Conservation (phyloP, 2,797 vertebrate genomes). For the Malacoraja senta region DNA sequence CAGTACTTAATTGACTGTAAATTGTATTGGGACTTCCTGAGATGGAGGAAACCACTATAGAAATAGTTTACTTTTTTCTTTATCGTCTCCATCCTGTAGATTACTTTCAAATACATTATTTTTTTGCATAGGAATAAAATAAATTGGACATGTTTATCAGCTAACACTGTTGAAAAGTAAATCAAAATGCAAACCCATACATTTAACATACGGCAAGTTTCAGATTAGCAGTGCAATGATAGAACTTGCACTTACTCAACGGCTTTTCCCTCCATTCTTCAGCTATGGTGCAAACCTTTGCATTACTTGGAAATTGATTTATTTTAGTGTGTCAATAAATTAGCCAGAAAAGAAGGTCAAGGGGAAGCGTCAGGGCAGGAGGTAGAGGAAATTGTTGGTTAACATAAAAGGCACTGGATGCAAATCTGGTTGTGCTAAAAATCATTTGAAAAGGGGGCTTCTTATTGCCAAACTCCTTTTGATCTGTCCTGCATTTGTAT, state of each 20-base stretch:
- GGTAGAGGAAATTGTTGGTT: not conserved
- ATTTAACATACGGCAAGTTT: not conserved
- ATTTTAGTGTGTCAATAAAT: not conserved
- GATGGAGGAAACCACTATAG: too few relatives aligned
- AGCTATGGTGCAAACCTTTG: not conserved
- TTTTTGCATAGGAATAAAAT: not conserved
- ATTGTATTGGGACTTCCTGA: too few relatives aligned
- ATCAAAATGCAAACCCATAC: not conserved
- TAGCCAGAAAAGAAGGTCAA: not conserved
- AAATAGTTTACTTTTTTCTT: not conserved
- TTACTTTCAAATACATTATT: not conserved
- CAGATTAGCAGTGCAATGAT: not conserved
- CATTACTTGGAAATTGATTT: not conserved
- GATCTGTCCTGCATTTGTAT: not conserved
- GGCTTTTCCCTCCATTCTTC: not conserved
- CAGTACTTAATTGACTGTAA: too few relatives aligned
- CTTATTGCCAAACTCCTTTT: not conserved
- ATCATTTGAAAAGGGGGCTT: not conserved
- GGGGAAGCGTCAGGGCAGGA: not conserved
- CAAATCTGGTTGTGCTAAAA: not conserved
- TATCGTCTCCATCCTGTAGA: not conserved
- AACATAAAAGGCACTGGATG: not conserved
- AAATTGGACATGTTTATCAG: not conserved
- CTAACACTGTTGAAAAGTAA: not conserved
- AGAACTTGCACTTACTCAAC: not conserved